Base-by-base conservation (phyloP, 2,888 invertebrate species). In the Rhagophthalmus giganteus region DNA sequence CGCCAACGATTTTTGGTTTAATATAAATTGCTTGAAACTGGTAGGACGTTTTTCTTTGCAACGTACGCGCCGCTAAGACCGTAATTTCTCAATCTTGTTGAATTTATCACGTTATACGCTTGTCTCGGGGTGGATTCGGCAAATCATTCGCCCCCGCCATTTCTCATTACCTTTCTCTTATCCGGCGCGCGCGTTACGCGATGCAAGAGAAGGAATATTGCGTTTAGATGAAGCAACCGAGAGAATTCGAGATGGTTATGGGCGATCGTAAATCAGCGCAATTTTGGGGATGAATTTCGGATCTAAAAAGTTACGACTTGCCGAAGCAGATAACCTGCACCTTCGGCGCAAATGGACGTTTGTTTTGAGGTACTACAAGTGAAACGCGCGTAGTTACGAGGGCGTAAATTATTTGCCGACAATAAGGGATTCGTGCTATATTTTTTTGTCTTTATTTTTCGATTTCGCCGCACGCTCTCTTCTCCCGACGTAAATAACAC, bases 51-150 rank as follows among this genome's bases (percentile, higher is more conserved):
- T 53, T 53, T 48, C 53, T 39, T n/a, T 40, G 34, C 51, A 38
- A 38, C 42, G 37, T 49, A 30, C 57, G 48, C 51, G 39, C 42
- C 31, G 25, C 55, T 55, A 57, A 57, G 57, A 55, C 60, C 54
- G 57, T 60, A 60, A 60, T 60, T 60, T 60, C 60, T 57, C 58
- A 59, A 59, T 60, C 58, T 57, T 54, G 55, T 48, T 48, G 57
- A 59, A 60, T 60, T 60, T 60, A 59, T 60, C 57, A 55, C 57
- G 51, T 58, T 51, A 50, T 47, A 47, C 54, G 54, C 46, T 40
- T 41, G 53, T 41, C 41, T 42, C 27, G 45, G 50, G 41, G 53
- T 32, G 35, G 34, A 55, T 49, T 25, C 37, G 10, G 16, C 31
- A 44, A 44, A 50, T 50, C 44, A 40, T 24, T 27, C 38, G 20